Conservation (phyloP, 1,140 invertebrate species). For the Pseudomyrmex concolor region DNA sequence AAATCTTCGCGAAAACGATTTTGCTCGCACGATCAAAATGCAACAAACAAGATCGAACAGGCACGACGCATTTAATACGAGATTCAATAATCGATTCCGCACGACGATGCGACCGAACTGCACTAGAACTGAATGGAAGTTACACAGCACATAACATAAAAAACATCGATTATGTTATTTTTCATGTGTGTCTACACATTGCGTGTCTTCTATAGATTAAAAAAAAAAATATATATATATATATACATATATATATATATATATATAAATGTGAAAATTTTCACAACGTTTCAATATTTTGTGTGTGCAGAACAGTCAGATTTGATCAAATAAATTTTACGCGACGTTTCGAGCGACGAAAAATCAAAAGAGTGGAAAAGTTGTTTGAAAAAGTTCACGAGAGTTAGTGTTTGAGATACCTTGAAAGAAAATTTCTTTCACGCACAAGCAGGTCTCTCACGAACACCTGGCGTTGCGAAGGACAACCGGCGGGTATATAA, state of each 20-base stretch:
- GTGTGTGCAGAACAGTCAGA: background rate
- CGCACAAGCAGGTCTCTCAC: slow-evolving; percentile 4
- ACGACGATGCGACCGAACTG: background rate
- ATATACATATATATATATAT: background rate
- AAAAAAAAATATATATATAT: background rate
- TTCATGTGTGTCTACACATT: background rate
- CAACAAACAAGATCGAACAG: background rate
- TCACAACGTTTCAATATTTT: background rate
- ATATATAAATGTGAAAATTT: background rate
- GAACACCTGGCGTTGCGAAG: slow-evolving; percentile 28
- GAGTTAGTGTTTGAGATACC: background rate
- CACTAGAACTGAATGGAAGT: background rate
- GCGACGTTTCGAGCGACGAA: background rate
- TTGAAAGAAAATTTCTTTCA: slow-evolving; percentile 32
- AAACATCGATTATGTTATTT: slow-evolving; percentile 9
- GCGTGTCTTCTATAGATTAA: background rate
- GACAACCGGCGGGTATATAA: slow-evolving; percentile 22
- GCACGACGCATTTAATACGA: slow-evolving; percentile 10
- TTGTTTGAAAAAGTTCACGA: background rate
- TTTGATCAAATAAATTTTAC: slow-evolving; percentile 7
- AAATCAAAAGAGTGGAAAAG: slow-evolving; percentile 7
- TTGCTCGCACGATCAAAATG: background rate
- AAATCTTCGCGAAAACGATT: background rate
- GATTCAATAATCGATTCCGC: background rate
- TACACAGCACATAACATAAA: background rate